Evolutionary conservation across 2,113 vertebrate species (phyloP).

Genomic region (Erythrolamprus reginae): DNA sequence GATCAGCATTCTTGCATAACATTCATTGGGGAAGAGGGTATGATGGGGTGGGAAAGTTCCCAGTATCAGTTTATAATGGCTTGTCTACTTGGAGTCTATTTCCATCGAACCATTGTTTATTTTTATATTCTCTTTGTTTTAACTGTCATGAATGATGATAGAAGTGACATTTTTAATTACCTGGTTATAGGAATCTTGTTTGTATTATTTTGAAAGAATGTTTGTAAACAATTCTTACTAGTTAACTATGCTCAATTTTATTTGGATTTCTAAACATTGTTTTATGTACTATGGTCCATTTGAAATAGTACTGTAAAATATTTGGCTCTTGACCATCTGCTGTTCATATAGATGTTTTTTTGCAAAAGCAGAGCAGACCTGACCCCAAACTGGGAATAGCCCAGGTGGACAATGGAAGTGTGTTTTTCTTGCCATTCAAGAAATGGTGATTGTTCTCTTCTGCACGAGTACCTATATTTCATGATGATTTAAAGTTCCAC

Average conservation of each 20-base stretch:
- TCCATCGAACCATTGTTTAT: constrained; percentile 53
- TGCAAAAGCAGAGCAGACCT: neutral
- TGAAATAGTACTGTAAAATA: neutral
- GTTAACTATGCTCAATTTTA: neutral
- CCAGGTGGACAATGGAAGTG: too few species aligned
- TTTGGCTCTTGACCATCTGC: neutral
- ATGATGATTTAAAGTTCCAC: neutral
- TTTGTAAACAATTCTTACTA: neutral
- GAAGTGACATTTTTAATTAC: constrained; percentile 50
- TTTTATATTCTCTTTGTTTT: constrained; percentile 48
- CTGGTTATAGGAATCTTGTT: constrained; percentile 16
- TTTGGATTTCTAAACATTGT: neutral
- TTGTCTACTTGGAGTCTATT: constrained; percentile 15
- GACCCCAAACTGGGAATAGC: neutral
- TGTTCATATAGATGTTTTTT: neutral
- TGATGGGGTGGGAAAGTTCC: neutral
- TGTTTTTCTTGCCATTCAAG: neutral
- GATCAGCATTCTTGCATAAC: neutral
- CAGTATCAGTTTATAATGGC: neutral
- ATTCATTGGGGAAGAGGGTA: neutral
- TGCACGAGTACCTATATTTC: neutral
- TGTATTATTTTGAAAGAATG: constrained; percentile 14
- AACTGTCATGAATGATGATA: constrained; percentile 57
- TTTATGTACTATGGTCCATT: constrained; percentile 8
- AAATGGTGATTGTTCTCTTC: neutral